Evolutionary conservation across 1,140 invertebrate genomes (phyloP).

Genomic region (Meloidogyne exigua): DNA sequence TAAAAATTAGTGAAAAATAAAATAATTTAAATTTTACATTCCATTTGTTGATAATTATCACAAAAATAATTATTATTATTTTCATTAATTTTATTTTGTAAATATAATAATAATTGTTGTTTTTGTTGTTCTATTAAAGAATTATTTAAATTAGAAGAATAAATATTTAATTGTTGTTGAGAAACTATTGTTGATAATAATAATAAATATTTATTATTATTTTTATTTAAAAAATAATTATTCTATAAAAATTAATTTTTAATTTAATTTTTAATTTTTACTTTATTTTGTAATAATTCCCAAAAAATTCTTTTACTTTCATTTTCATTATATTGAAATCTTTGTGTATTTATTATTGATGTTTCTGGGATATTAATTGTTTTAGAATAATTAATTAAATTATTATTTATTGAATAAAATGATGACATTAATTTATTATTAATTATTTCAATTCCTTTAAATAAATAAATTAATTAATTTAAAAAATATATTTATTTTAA

Average conservation of each 20-base stretch:
- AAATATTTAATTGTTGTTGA: no score
- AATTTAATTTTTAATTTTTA: neutral
- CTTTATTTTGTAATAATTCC: neutral
- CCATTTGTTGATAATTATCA: neutral
- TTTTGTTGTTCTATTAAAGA: no score
- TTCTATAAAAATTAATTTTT: neutral
- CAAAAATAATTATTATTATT: neutral
- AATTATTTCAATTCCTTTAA: no score
- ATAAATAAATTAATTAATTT: no score
- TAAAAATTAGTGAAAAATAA: constrained; percentile 13
- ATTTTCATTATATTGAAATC: neutral
- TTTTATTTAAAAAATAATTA: no score
- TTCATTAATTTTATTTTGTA: no score
- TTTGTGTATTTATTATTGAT: neutral
- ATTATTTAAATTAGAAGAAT: no score
- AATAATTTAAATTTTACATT: neutral
- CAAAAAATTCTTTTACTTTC: neutral
- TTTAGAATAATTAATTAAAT: neutral
- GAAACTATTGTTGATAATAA: no score
- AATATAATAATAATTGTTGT: no score
- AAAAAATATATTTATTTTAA: no score
- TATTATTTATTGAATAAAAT: neutral
- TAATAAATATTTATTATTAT: no score
- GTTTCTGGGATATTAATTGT: neutral
- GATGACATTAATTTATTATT: no score